Evolutionary conservation across 2,113 vertebrate species (phyloP), one percentile per base, ranked within the genome.

Genomic region (Leuciscus idus): DNA sequence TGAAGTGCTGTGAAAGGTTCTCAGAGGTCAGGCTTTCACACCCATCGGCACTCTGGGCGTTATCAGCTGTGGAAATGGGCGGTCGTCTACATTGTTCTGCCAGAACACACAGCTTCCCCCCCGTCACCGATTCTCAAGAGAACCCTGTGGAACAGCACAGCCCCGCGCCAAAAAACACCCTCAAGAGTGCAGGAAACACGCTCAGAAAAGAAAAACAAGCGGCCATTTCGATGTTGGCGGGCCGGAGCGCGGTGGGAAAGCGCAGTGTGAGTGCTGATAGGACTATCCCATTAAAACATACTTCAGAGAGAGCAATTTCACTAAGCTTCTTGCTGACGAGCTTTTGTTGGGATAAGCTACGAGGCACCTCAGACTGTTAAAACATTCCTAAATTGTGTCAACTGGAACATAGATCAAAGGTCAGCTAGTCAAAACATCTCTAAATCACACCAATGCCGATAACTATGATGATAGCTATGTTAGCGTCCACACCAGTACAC

Each of bases 51-150:
- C 90, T 36, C 85, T 64, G 28, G 75, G 89, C 66, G 90, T 92
- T 92, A 94, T 94, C 94, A 91, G 91, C 90, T 86, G 90, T 93
- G 93, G 91, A 93, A 94, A 88, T 89, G 90, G 91, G 88, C 86
- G 92, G 88, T 92, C 59, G 81, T 88, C 88, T 85, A 76, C 92
- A 92, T 92, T 91, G 91, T 93, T 93, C 88, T 83, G 90, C 82
- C 68, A 81, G 77, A 88, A 68, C 52, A 80, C 46, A 62, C 81
- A 86, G 59, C 72, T 78, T 88, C 72, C 21, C 85, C 70, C 43
- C 43, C 57, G 81, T 83, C 82, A 73, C 68, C 21, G 6, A 84
- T 82, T 82, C 62, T 85, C 77, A 46, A 74, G 77, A 84, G 78
- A 79, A 39, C 62, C 48, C 73, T 76, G 66, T 85, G 74, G 88